Conservation (phyloP, 2,113 vertebrate species). For the Paracanthobrama guichenoti region DNA sequence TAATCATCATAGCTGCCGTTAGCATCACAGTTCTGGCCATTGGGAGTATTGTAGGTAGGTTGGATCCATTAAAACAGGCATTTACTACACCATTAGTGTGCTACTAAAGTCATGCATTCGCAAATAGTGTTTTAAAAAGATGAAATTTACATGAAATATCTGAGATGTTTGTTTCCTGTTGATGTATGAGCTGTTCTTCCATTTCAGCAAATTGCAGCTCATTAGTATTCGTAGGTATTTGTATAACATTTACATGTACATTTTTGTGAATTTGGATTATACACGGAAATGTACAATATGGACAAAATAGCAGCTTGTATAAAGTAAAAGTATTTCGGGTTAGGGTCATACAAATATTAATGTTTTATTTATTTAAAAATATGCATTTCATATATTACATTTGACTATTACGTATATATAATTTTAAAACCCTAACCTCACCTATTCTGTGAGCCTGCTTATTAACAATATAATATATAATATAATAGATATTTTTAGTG, state of each 20-base stretch:
- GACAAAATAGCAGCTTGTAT: neutral
- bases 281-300: neutral
- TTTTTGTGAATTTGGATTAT: neutral
- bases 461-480: no score
- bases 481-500: no score
- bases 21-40: slow-evolving; percentile 60
- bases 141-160: no score
- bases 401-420: neutral
- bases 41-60: slow-evolving; percentile 65
- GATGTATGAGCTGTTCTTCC: no score
- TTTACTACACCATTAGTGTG: neutral
- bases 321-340: no score
- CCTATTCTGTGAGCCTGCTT: neutral
- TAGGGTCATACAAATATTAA: no score
- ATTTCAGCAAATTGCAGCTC: neutral
- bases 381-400: no score
- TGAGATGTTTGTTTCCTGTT: no score
- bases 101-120: neutral
- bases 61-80: neutral
- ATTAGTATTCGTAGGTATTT: neutral
- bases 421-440: neutral
- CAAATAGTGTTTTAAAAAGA: neutral
- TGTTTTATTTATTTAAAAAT: no score
- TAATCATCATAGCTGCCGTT: slow-evolving; percentile 65
- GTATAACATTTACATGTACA: neutral